These are phyloP conservation scores for Creontiades dilutus DNA, from an alignment of 2,888 invertebrate genomes.

Conservation along the genomic window DNA sequence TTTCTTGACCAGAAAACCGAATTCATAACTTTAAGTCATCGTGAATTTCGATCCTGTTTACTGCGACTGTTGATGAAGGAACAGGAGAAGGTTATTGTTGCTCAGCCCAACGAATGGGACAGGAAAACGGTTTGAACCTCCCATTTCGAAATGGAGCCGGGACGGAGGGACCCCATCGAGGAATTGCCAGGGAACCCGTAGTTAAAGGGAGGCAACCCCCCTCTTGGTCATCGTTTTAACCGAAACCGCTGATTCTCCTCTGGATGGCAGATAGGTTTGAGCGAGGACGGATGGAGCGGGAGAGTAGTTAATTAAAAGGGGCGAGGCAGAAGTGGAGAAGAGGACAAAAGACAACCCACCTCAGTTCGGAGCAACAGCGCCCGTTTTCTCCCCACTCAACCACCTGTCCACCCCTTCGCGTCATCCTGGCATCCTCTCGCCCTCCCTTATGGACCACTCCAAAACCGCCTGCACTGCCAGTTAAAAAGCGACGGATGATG, in stretches of 20 bases:
- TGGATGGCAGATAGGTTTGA: slow-evolving; percentile 25
- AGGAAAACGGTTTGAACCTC: slow-evolving; percentile 14
- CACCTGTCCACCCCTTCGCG: too few species aligned
- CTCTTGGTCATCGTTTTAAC: too few species aligned
- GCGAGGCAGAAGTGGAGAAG: neutral
- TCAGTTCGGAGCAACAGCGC: neutral
- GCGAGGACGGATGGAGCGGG: neutral
- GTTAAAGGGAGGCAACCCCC: neutral
- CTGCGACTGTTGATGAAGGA: too few species aligned
- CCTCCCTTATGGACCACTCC: too few species aligned
- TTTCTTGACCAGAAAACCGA: too few species aligned
- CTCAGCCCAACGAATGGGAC: neutral
- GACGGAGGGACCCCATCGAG: neutral
- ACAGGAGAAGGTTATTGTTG: too few species aligned
- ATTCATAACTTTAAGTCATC: too few species aligned
- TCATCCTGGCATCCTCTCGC: too few species aligned
- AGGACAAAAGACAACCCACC: neutral
- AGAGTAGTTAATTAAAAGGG: slow-evolving; percentile 38
- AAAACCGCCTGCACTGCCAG: too few species aligned
- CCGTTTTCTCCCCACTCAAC: neutral
- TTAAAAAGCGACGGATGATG: too few species aligned
- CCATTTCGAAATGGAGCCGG: neutral
- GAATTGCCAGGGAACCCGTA: too few species aligned
- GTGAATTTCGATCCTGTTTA: too few species aligned
- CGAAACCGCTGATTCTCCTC: slow-evolving; percentile 19